Conservation (phyloP, 2,113 vertebrate genomes). For the Myrmecophaga tridactyla region DNA sequence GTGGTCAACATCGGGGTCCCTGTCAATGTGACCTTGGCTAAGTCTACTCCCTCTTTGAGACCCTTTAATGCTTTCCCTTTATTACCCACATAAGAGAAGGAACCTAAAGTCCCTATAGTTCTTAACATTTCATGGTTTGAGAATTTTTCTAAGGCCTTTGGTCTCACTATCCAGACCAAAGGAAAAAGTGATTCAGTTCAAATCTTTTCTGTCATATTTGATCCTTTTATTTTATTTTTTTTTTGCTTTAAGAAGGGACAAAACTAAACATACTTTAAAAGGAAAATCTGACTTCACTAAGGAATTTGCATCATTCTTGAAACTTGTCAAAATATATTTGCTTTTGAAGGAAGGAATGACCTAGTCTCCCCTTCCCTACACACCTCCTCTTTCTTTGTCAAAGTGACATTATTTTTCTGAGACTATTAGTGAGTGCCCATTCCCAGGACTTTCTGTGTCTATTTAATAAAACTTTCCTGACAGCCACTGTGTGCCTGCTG, state of each 20-base stretch:
- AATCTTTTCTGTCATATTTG: background rate
- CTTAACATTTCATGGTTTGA: background rate
- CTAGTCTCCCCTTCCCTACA: background rate
- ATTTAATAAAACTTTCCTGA: background rate
- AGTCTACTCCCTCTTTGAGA: background rate
- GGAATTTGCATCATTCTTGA: background rate
- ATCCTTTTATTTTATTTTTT: background rate
- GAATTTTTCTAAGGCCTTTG: background rate
- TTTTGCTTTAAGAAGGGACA: background rate
- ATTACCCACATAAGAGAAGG: background rate
- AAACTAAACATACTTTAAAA: background rate
- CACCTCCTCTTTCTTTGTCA: background rate
- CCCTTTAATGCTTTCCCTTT: no score
- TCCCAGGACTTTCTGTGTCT: background rate
- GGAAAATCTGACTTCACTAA: background rate
- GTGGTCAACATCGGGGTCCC: background rate
- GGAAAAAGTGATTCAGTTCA: background rate
- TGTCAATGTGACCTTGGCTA: background rate
- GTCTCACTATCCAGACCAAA: background rate
- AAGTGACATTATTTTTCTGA: background rate
- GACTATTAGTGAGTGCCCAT: background rate
- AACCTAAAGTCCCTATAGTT: background rate
- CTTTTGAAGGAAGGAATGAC: background rate
- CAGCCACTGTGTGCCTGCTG: background rate
- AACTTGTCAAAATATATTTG: background rate